Conservation (phyloP, 2,797 vertebrate species). For the Varecia variegata region DNA sequence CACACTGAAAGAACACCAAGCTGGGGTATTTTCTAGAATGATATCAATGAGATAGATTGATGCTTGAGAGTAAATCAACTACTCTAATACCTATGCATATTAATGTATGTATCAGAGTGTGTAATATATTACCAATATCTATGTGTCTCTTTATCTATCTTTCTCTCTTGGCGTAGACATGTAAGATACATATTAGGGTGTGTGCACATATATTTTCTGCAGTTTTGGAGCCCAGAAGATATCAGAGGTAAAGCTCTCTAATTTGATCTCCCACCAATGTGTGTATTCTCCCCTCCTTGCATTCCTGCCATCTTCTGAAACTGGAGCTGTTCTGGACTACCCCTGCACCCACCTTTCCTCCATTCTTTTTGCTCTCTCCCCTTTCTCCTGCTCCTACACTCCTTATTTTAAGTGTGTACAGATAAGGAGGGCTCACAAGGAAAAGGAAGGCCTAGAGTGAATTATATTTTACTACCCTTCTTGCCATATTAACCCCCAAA, state of each 20-base stretch:
- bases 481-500: background rate
- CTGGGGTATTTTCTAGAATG: background rate
- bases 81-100: background rate
- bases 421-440: background rate
- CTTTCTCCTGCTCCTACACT: background rate
- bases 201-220: background rate
- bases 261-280: background rate
- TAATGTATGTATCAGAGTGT: background rate
- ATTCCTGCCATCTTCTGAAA: background rate
- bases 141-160: background rate
- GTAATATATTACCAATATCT: background rate
- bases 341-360: fast-evolving
- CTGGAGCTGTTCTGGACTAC: background rate
- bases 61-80: background rate
- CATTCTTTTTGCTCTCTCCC: background rate
- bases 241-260: background rate
- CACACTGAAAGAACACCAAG: background rate
- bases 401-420: background rate
- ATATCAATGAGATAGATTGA: background rate
- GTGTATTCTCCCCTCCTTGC: background rate
- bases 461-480: background rate
- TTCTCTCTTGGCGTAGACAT: background rate
- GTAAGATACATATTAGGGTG: background rate
- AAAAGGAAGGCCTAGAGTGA: background rate
- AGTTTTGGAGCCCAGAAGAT: background rate